Percentiles rank a stretch among this genome's conserved stretches.
Conservation (phyloP, 2,797 vertebrate genomes). For the Coluber constrictor region DNA sequence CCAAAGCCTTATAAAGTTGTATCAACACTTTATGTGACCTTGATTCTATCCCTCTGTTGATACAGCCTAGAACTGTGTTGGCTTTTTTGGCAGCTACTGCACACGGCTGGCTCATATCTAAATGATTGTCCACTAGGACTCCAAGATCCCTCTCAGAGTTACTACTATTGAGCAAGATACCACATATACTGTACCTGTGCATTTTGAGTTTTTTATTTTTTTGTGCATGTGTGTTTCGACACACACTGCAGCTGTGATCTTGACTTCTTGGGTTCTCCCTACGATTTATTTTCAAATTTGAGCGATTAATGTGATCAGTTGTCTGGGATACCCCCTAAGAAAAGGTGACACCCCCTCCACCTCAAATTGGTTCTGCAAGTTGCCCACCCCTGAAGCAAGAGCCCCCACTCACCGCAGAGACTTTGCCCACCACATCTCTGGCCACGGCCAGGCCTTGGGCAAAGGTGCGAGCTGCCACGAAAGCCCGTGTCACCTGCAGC, state of each 20-base stretch:
- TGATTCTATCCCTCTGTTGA: no score
- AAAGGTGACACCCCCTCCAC: neutral
- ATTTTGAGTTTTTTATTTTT: no score
- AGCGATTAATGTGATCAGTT: neutral
- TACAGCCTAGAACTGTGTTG: no score
- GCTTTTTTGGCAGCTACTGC: no score
- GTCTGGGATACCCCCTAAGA: neutral
- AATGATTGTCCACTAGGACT: no score
- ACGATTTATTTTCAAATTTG: neutral
- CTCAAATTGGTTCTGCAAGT: neutral
- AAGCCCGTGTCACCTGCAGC: conserved; percentile 87
- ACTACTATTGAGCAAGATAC: no score
- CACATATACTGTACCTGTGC: no score
- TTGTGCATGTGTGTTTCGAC: neutral
- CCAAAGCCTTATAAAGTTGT: no score
- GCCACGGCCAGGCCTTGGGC: conserved; percentile 85
- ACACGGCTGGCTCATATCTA: no score
- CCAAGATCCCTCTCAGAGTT: no score
- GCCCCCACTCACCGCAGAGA: conserved; percentile 80
- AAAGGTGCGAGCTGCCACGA: conserved; percentile 89
- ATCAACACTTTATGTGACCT: no score
- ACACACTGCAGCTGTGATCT: neutral
- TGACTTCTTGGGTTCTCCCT: neutral
- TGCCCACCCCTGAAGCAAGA: accelerated
- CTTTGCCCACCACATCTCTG: conserved; percentile 85